Conservation (phyloP, 2,888 invertebrate genomes). For the Brachylomia viminalis region DNA sequence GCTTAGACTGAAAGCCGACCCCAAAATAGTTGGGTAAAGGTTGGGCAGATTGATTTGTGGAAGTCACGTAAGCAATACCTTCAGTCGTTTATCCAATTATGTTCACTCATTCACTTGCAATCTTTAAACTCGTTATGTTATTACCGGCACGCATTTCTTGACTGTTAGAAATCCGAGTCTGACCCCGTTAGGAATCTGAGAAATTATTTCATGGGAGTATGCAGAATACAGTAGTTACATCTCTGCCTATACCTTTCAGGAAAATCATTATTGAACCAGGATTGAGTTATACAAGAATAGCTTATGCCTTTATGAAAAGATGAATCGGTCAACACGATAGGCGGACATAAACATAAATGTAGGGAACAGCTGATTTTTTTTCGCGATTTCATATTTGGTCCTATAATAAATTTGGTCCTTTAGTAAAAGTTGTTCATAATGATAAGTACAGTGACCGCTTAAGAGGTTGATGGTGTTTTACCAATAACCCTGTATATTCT, state of each 20-base stretch:
- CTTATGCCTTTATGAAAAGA: not conserved
- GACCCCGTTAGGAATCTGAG: slow-evolving; percentile 33
- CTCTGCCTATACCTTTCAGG: not conserved
- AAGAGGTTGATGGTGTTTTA: no score
- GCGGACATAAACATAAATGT: no score
- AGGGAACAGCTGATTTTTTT: no score
- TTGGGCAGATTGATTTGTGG: not conserved
- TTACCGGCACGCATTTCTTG: slow-evolving; percentile 60
- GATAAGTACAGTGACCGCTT: no score
- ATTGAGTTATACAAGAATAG: not conserved
- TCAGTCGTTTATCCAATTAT: slow-evolving; percentile 54
- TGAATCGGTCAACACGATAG: no score
- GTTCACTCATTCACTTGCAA: slow-evolving; percentile 44
- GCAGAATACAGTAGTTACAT: no score
- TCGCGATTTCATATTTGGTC: no score
- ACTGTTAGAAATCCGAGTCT: slow-evolving; percentile 29
- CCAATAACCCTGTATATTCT: not conserved
- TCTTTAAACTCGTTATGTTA: slow-evolving; percentile 52
- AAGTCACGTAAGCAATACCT: slow-evolving; percentile 32
- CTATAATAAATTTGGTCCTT: no score
- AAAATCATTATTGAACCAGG: not conserved
- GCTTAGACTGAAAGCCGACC: no score
- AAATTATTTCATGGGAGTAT: not conserved
- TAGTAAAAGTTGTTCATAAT: no score
- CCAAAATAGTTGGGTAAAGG: no score